Evolutionary conservation across 2,888 invertebrate genomes (phyloP), one percentile per base, ranked within the genome.

Genomic region (Scrobipalpa atriplicella): DNA sequence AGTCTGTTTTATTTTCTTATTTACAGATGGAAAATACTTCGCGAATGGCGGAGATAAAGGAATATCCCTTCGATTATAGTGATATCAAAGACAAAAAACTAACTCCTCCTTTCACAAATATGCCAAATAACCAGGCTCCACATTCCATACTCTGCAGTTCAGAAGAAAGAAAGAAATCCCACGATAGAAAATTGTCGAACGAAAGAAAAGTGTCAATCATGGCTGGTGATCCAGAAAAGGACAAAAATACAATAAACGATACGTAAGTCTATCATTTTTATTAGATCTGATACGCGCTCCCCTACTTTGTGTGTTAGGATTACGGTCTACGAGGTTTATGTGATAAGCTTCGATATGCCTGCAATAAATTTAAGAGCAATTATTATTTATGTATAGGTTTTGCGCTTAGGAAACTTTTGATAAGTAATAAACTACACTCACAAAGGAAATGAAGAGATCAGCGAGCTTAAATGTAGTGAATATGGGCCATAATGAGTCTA

Each of bases 131-230:
- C 43, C 54, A 66, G 36, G 19, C 18, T 41, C 41, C 58, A 1
- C 66, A 66, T n/a, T 68, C 66, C 2, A 66, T 68, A n/a, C 62
- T 68, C 2, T 16, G 8, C 9, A 68, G 61, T 60, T n/a, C 41
- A 11, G 66, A 68, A n/a, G 67, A 65, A 13, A 65, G 65, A n/a
- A 60, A 64, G 39, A 64, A 64, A 18, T 29, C 62, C 3, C 9
- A 10, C 11, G 65, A 62, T 19, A 67, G 64, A n/a, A 60, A 66
- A 51, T 54, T 62, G 29, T 19, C 54, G 0, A 64, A 61, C 19
- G 70, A 68, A 38, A 62, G 66, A 39, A 68, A 87, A 68, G 92
- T 93, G 52, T 92, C 92, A 76, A 93, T 93, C 71, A 87, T 85
- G 68, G 82, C 90, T 19, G 90, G 92, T 78, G 87, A 47, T 66